A percentile compares a stretch with the other conserved stretches of the same genome.
Conservation (phyloP, 2,888 invertebrate species). For the Calameuta idolon region DNA sequence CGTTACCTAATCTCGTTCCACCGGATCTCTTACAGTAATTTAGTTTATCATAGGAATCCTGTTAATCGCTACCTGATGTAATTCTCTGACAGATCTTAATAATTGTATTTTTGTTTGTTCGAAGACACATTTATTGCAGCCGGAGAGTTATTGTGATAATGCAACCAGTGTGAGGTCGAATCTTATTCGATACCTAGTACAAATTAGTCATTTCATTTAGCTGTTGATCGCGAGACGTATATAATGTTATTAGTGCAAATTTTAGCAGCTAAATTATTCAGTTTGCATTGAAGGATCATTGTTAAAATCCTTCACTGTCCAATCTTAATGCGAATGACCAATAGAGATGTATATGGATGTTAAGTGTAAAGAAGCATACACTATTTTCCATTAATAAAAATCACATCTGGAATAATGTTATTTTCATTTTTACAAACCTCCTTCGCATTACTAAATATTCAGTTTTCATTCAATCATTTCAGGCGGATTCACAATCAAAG, state of each 20-base stretch:
- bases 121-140: neutral
- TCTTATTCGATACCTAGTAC: neutral
- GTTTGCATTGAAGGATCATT: neutral
- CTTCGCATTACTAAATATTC: neutral
- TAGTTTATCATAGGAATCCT: neutral
- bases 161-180: neutral
- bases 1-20: conserved; percentile 47
- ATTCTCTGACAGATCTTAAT: too few relatives aligned
- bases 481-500: too few relatives aligned
- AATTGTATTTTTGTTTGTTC: neutral
- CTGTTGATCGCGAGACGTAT: conserved; percentile 1
- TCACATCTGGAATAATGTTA: neutral
- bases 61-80: too few relatives aligned
- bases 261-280: neutral
- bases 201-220: conserved; percentile 3
- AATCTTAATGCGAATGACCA: neutral
- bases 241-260: neutral
- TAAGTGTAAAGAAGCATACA: neutral
- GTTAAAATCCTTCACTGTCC: neutral
- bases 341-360: neutral
- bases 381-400: conserved; percentile 7
- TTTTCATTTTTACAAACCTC: neutral
- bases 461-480: neutral
- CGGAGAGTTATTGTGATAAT: conserved; percentile 7
- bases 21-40: conserved; percentile 41